A percentile compares a stretch with the other conserved stretches of the same genome.
Conservation (phyloP, 64 coral and sea anemone species). For the Trachythela sp. region DNA sequence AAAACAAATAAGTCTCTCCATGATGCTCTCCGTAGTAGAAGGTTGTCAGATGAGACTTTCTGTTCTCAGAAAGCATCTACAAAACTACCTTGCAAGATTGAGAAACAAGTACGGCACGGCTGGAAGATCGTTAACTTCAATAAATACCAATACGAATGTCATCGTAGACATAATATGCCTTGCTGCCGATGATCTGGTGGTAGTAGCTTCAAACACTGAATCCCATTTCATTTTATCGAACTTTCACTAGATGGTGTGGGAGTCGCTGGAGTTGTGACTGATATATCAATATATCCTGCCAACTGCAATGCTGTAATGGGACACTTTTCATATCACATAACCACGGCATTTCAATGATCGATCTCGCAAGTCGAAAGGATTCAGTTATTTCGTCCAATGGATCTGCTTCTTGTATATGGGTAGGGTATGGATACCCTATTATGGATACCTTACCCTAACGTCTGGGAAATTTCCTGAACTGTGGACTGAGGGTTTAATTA, state of each 20-base stretch:
- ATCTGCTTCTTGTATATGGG: too few relatives aligned
- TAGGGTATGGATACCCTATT: too few relatives aligned
- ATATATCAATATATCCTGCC: slow-evolving; percentile 13
- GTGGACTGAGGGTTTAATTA: too few relatives aligned
- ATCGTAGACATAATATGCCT: too few relatives aligned
- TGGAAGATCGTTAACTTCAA: too few relatives aligned
- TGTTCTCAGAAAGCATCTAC: too few relatives aligned
- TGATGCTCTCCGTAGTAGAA: slow-evolving; percentile 20
- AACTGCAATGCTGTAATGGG: slow-evolving; percentile 29
- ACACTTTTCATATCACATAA: slow-evolving; percentile 37
- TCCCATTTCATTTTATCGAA: slow-evolving; percentile 15
- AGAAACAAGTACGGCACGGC: too few relatives aligned
- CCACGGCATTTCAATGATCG: slow-evolving; percentile 29
- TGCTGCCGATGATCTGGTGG: slow-evolving; percentile 8
- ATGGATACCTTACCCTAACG: too few relatives aligned
- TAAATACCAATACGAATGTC: too few relatives aligned
- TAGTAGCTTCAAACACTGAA: slow-evolving; percentile 29
- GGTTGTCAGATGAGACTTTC: slow-evolving; percentile 11
- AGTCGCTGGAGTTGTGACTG: slow-evolving; percentile 17
- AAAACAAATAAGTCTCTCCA: slow-evolving; percentile 44
- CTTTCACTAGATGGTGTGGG: slow-evolving; percentile 35
- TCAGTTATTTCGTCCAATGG: slow-evolving; percentile 27
- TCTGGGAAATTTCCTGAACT: too few relatives aligned
- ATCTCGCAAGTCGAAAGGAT: slow-evolving; percentile 32
- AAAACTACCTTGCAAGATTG: too few relatives aligned